A percentile compares a stretch with the other conserved stretches of the same genome.
Conservation (phyloP, 2,113 vertebrate species). For the Phaethornis superciliosus region DNA sequence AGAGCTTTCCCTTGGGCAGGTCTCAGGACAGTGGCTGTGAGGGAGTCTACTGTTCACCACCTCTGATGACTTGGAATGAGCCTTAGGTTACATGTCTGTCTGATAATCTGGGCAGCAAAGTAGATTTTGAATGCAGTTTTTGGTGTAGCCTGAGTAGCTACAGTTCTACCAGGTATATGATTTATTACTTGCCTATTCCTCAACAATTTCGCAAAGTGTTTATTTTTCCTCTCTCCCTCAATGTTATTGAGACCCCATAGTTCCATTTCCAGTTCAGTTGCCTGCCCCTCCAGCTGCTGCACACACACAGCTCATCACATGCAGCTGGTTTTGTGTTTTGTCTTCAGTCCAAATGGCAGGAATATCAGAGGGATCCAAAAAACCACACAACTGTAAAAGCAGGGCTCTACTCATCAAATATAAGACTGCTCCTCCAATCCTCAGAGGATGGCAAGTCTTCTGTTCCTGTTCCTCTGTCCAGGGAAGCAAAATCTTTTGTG, state of each 20-base stretch:
- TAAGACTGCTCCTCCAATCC: neutral
- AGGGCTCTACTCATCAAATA: neutral
- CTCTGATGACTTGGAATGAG: neutral
- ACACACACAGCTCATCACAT: neutral
- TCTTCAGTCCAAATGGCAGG: fast-evolving
- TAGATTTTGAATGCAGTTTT: neutral
- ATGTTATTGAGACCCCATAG: neutral
- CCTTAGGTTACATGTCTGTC: neutral
- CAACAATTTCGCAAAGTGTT: neutral
- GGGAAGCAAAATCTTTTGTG: neutral
- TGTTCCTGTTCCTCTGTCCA: neutral
- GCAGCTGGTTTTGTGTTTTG: neutral
- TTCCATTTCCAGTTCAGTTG: neutral
- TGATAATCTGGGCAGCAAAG: neutral
- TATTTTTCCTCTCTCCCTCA: neutral
- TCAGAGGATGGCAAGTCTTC: neutral
- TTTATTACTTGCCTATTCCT: neutral
- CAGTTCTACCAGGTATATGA: neutral
- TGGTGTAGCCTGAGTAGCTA: neutral
- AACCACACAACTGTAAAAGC: neutral
- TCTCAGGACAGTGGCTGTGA: neutral
- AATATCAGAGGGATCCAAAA: neutral
- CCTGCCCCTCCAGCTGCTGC: neutral
- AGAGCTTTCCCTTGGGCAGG: neutral
- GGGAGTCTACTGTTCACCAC: neutral